A percentile compares a stretch with the other conserved stretches of the same genome.
These are phyloP conservation scores for Phengaris arion DNA, from an alignment of 2,888 invertebrate species.

Conservation along the genomic window DNA sequence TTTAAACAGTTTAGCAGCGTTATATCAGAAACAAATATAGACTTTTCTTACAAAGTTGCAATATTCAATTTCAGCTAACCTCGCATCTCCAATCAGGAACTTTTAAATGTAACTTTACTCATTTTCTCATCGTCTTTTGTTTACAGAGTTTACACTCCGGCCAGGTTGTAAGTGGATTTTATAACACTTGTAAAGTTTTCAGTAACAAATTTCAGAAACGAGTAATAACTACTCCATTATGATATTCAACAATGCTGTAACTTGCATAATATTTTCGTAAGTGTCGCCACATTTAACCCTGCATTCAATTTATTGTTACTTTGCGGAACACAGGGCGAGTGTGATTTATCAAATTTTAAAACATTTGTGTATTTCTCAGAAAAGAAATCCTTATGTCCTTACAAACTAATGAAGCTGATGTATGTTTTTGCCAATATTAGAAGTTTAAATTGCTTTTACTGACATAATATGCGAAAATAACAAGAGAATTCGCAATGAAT, in stretches of 20 bases:
- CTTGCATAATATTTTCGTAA: not conserved
- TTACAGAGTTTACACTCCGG: slow-evolving; percentile 59
- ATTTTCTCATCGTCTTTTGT: slow-evolving; percentile 68
- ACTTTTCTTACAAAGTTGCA: slow-evolving; percentile 8
- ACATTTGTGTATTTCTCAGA: not conserved
- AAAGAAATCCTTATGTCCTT: too few relatives aligned
- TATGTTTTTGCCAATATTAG: not conserved
- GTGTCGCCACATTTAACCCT: slow-evolving; percentile 8
- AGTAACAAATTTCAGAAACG: slow-evolving; percentile 25
- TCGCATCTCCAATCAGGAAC: slow-evolving; percentile 56
- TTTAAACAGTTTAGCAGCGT: not conserved
- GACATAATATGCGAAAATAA: slow-evolving; percentile 5
- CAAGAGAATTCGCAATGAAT: not conserved
- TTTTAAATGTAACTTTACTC: slow-evolving; percentile 70
- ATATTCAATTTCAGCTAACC: slow-evolving; percentile 43
- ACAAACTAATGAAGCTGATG: too few relatives aligned
- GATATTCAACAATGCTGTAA: slow-evolving; percentile 16
- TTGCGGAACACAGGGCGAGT: not conserved
- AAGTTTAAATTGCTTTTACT: not conserved
- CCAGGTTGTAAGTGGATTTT: slow-evolving; percentile 64
- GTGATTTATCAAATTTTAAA: not conserved
- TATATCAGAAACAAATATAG: slow-evolving; percentile 1
- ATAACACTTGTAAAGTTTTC: slow-evolving; percentile 57
- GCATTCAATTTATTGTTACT: not conserved
- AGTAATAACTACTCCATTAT: not conserved